Percentiles rank a stretch among this genome's conserved stretches.
Conservation (phyloP, 2,113 vertebrate species). For the Salvelinus fontinalis region DNA sequence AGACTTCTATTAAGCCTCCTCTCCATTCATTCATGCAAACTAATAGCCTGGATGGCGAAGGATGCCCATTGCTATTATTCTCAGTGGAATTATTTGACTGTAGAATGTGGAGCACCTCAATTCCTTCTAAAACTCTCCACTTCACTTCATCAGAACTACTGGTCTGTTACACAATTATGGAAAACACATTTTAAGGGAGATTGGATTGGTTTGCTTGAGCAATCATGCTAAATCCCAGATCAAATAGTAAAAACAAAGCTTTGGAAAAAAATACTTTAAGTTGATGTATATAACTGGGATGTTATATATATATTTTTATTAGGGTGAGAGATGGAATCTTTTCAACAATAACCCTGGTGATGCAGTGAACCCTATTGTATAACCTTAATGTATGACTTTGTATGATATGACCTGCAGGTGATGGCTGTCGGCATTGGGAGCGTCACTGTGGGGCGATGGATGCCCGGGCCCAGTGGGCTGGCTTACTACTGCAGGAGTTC, state of each 20-base stretch:
- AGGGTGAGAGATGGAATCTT: not conserved
- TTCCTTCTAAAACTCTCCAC: not conserved
- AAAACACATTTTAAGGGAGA: not conserved
- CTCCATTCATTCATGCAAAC: conserved; percentile 43
- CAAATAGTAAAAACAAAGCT: too few species aligned
- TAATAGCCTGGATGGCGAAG: conserved; percentile 35
- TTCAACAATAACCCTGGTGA: not conserved
- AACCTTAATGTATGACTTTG: not conserved
- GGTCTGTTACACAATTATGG: not conserved
- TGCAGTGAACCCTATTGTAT: not conserved
- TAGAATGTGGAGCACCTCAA: conserved; percentile 27
- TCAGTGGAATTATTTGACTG: conserved; percentile 34
- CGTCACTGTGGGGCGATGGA: conserved; percentile 91
- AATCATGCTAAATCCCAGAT: too few species aligned
- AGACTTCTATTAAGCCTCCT: conserved; percentile 23
- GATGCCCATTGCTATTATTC: conserved; percentile 32
- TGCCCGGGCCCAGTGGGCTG: conserved; percentile 86
- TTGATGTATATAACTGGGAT: too few species aligned
- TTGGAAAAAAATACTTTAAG: too few species aligned
- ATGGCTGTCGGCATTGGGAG: conserved; percentile 91
- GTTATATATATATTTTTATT: too few species aligned
- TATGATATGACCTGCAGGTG: conserved; percentile 61
- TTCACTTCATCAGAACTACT: not conserved
- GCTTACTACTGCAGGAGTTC: conserved; percentile 85
- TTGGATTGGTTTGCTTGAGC: not conserved